phyloP scores from a whole-genome alignment of 2,113 vertebrate genomes.

The Tachysurus vachellii region DNA sequence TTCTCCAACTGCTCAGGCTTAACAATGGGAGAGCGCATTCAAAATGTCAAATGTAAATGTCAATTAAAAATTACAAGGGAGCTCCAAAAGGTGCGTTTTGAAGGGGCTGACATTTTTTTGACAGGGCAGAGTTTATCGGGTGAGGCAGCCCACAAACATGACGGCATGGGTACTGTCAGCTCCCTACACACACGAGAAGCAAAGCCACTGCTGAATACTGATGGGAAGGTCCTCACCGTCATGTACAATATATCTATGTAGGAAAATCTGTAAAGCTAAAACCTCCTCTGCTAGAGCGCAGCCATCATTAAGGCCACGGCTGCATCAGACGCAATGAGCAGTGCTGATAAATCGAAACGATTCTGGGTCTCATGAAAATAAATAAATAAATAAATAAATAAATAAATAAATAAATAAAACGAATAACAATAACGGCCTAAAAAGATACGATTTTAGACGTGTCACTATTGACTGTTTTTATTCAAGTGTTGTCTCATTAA shows the following conservation, averaged over 20 bases:
- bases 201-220: constrained; percentile 76
- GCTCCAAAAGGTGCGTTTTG: constrained; percentile 78
- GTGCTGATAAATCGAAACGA: neutral
- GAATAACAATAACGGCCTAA: constrained; percentile 27
- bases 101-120: constrained; percentile 78
- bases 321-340: neutral
- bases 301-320: constrained; percentile 9
- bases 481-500: constrained; percentile 55
- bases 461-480: constrained; percentile 52
- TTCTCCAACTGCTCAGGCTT: constrained; percentile 55
- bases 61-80: constrained; percentile 86
- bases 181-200: constrained; percentile 70
- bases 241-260: constrained; percentile 55
- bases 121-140: constrained; percentile 78
- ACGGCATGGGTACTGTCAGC: constrained; percentile 78
- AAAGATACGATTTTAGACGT: constrained; percentile 26
- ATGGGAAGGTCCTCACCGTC: constrained; percentile 71
- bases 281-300: neutral
- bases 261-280: constrained; percentile 23
- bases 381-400: neutral
- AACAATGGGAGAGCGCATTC: constrained; percentile 74
- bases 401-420: neutral
- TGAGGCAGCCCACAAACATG: constrained; percentile 76
- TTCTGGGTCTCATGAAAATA: constrained; percentile 34
- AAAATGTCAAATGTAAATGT: constrained; percentile 86